Conservation (phyloP, 2,888 invertebrate genomes). For the Limnephilus marmoratus region DNA sequence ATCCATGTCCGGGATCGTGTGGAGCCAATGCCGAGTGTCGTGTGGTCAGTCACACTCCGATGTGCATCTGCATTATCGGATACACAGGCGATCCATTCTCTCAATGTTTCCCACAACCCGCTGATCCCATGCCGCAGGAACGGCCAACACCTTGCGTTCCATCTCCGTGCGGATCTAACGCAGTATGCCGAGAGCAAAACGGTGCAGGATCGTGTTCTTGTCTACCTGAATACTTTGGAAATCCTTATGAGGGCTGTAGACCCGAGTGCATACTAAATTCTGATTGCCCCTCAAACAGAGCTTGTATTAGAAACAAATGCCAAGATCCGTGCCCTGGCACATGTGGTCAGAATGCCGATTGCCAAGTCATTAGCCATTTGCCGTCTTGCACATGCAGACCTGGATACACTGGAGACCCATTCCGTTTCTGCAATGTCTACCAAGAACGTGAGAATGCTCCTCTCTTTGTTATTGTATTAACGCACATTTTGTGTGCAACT, state of each 20-base stretch:
- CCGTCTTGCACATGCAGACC: conserved; percentile 83
- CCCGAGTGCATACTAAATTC: conserved; percentile 87
- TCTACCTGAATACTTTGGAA: conserved; percentile 80
- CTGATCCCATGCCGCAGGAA: conserved; percentile 70
- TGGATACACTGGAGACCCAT: conserved; percentile 82
- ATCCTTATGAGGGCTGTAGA: conserved; percentile 83
- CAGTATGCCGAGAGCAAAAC: conserved; percentile 82
- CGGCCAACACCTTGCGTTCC: conserved; percentile 80
- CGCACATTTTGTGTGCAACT: background rate
- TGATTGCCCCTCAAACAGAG: conserved; percentile 84
- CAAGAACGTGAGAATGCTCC: conserved; percentile 76
- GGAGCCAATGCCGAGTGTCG: conserved; percentile 84
- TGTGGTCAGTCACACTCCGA: conserved; percentile 84
- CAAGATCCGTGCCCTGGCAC: conserved; percentile 86
- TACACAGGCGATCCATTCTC: conserved; percentile 86
- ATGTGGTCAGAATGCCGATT: conserved; percentile 85
- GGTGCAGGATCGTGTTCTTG: conserved; percentile 85
- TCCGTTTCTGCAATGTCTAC: conserved; percentile 70
- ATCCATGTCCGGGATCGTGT: conserved; percentile 86
- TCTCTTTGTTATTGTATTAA: background rate
- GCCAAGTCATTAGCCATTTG: conserved; percentile 84
- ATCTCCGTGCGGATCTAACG: conserved; percentile 86
- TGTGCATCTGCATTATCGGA: conserved; percentile 81
- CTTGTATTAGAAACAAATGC: conserved; percentile 86
- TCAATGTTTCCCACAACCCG: conserved; percentile 76